These are phyloP conservation scores for Musca vetustissima DNA, from an alignment of 1,140 invertebrate species.

Conservation along the genomic window DNA sequence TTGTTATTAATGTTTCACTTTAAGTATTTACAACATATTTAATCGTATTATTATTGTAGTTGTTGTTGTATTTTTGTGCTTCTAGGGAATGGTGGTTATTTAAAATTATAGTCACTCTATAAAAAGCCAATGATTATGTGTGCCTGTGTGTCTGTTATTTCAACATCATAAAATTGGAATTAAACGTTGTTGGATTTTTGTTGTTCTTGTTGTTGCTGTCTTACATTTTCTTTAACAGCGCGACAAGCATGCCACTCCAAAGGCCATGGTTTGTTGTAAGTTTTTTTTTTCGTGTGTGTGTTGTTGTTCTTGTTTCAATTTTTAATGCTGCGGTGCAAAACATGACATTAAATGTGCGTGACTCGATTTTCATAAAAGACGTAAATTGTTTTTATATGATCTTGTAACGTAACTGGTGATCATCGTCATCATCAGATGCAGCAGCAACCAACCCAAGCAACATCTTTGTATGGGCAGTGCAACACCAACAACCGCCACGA, in stretches of 20 bases:
- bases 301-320: background rate
- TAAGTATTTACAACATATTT: too few relatives aligned
- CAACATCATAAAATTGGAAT: slow-evolving; percentile 19
- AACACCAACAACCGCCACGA: background rate
- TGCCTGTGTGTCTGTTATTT: too few relatives aligned
- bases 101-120: slow-evolving; percentile 22
- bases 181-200: background rate
- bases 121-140: slow-evolving; percentile 17
- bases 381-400: slow-evolving; percentile 23
- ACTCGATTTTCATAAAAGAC: slow-evolving; percentile 27
- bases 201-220: too few relatives aligned
- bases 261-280: too few relatives aligned
- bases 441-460: background rate
- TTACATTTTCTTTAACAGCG: too few relatives aligned
- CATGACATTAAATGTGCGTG: slow-evolving; percentile 30
- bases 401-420: background rate
- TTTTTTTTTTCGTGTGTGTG: background rate
- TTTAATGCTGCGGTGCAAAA: slow-evolving; percentile 10
- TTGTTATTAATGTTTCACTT: too few relatives aligned
- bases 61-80: too few relatives aligned
- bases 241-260: background rate
- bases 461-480: background rate
- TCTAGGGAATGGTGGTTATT: slow-evolving; percentile 12
- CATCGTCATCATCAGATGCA: background rate
- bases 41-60: too few relatives aligned